Base-by-base conservation (phyloP, 2,113 vertebrate species). In the Calonectris borealis region DNA sequence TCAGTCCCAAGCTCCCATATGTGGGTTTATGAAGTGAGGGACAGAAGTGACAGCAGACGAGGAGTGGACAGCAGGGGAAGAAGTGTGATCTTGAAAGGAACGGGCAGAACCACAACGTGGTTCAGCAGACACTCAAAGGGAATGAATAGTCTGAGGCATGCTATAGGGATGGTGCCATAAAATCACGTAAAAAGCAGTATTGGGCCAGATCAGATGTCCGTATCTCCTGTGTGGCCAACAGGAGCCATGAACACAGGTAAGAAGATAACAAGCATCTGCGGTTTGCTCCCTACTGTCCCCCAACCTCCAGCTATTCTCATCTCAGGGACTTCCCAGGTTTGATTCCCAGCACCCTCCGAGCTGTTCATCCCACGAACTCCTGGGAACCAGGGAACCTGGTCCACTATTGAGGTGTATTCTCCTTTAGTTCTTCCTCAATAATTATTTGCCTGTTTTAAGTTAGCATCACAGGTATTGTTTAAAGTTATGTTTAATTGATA, bases 81-180 rank as follows among this genome's bases (percentile, higher is more conserved):
- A 58, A 32, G 10, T 0, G 1, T 75, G 42, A 20, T 55, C 19
- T 62, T 55, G 52, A 55, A 86, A 86, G 25, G 17, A 91, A 49
- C 0, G 3, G 10, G 15, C 38, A 83, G 69, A 81, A 14, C 11
- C 32, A 44, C 32, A 69, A 25, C 0, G 0, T 61, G 34, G 17
- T 21, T 80, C 49, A 71, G 32, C 42, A 88, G 40, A 58, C n/a
- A 7, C 52, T 60, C 36, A 71, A 42, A 57, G 15, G 15, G 29
- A 86, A 42, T 36, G 7, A 80, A 11, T 16, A 60, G 1, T 54
- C 38, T 42, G 44, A 86, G 15, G 26, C 40, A 73, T 17, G 24
- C 15, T 78, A 5, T 32, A 58, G 17, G 16, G 18, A 54, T 66
- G 21, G 18, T 49, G 79, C 15, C 16, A 48, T 24, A 66, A 92